A percentile compares a stretch with the other conserved stretches of the same genome.
phyloP scores from a whole-genome alignment of 2,113 vertebrate species.

The Antechinus flavipes region DNA sequence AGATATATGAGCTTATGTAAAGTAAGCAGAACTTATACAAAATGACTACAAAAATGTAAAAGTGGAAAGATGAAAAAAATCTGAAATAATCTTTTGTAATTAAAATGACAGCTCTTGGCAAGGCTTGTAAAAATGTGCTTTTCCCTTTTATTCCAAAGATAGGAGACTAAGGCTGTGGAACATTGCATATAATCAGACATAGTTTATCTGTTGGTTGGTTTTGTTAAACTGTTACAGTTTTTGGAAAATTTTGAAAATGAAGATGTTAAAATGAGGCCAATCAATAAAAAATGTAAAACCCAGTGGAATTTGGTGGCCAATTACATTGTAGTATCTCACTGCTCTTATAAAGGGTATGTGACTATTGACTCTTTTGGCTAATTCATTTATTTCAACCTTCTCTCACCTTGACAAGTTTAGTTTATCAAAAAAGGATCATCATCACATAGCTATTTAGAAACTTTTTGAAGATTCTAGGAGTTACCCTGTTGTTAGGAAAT shows the following conservation, averaged over 20 bases:
- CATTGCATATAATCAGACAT: neutral
- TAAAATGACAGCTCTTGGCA: neutral
- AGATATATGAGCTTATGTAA: neutral
- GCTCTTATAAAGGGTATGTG: neutral
- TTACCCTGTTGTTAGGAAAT: neutral
- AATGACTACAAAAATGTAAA: neutral
- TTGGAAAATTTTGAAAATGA: neutral
- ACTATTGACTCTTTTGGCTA: neutral
- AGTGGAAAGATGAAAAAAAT: neutral
- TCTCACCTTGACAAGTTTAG: neutral
- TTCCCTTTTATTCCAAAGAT: neutral
- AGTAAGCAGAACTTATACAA: neutral
- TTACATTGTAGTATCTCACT: neutral
- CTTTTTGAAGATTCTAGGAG: neutral
- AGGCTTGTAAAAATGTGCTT: neutral
- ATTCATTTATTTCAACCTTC: neutral
- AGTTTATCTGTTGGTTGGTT: neutral
- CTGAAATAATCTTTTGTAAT: neutral
- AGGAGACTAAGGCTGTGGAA: neutral
- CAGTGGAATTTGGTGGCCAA: neutral
- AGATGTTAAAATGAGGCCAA: neutral
- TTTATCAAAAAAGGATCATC: neutral
- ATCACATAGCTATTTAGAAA: neutral
- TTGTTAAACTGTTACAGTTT: neutral
- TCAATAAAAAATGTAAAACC: neutral